Evolutionary conservation across 2,797 vertebrate genomes (phyloP), one percentile per base, ranked within the genome.

Genomic region (Adelosebastes latens): DNA sequence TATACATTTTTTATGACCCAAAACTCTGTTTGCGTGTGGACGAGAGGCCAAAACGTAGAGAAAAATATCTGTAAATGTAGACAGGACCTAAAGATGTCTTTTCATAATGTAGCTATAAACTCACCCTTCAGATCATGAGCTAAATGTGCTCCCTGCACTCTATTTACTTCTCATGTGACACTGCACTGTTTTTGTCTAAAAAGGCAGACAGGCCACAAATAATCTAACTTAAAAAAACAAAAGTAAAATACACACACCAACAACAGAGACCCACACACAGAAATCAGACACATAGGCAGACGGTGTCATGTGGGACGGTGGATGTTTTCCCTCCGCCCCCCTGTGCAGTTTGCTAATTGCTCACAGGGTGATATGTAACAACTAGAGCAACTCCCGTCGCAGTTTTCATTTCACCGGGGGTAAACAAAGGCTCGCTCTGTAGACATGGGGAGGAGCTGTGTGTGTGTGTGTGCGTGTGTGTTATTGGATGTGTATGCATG

Each of bases 301-400:
- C 24, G 13, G 81, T 81, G 83, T 88, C 75, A 82, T 87, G 84
- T 80, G 83, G 79, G 78, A 81, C 12, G n/a, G 82, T 72, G 72
- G 74, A 34, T 85, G 75, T 88, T 90, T 83, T 88, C 56, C 65
- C 81, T 77, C 66, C 75, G 81, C 93, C 92, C 88, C 88, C 93
- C 91, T 64, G 91, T 82, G 90, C 70, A 79, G 88, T 89, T 85
- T 86, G 88, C 90, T 95, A 95, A 95, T 94, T 94, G 92, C 91
- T 92, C 93, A 91, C 90, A 89, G 93, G 90, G 87, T 88, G 86
- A 91, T 88, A 84, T 84, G 88, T 71, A 89, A 92, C 87, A 86
- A 88, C 89, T 85, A 62, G 60, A 84, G 79, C 79, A 83, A 88
- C 86, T 93, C 85, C 90, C 58, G 63, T 78, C 67, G 46, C 88